A percentile compares a stretch with the other conserved stretches of the same genome.
Evolutionary conservation across 1,140 invertebrate genomes (phyloP).

Genomic region (Bombus consobrinus): DNA sequence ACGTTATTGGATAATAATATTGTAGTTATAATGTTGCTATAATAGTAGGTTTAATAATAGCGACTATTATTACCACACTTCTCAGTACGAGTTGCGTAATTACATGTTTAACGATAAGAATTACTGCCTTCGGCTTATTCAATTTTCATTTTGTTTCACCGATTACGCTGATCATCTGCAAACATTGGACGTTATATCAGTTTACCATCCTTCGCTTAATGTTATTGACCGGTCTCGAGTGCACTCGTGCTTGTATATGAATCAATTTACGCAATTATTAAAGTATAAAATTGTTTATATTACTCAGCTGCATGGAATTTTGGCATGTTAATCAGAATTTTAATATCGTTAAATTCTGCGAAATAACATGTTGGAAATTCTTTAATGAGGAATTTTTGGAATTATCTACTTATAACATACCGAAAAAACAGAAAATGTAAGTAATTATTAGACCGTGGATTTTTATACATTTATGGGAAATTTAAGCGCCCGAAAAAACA

Average conservation of each 20-base stretch:
- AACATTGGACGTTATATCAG: background rate
- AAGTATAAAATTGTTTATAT: background rate
- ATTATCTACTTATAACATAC: background rate
- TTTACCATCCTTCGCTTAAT: background rate
- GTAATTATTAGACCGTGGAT: background rate
- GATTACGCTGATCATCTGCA: background rate
- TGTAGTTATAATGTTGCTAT: background rate
- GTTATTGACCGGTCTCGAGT: background rate
- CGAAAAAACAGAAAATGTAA: background rate
- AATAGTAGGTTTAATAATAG: background rate
- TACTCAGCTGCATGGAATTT: background rate
- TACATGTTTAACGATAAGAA: slow-evolving; percentile 1
- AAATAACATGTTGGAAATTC: background rate
- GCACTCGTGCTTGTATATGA: background rate
- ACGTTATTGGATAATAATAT: background rate
- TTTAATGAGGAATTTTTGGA: background rate
- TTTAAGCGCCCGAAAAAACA: background rate
- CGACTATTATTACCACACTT: background rate
- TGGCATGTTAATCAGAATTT: background rate
- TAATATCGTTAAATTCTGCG: background rate
- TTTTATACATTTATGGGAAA: background rate
- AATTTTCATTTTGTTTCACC: background rate
- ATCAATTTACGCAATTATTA: background rate
- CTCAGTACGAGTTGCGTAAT: background rate
- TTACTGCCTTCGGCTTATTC: background rate